Evolutionary conservation across 1,140 invertebrate species (phyloP), one percentile per base, ranked within the genome.

Genomic region (Camponotus pennsylvanicus): DNA sequence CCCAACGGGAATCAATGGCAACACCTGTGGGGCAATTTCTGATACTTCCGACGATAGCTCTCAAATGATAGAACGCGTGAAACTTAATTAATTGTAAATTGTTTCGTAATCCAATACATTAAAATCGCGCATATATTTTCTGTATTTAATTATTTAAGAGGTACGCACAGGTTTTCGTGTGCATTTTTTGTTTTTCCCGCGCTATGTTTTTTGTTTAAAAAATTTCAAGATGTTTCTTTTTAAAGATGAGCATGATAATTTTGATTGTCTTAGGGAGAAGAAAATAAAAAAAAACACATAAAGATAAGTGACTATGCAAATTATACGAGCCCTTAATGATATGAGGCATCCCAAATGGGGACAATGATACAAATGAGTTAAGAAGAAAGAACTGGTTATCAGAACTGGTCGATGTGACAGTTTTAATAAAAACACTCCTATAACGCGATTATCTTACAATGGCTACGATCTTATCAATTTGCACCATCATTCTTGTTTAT

Each of bases 1-100:
- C 77, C 77, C 77, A 69, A 42, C 64, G 77, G 77, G 77, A 80
- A 80, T 80, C 77, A 80, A 80, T 80, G 64, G 64, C 64, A 80
- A 80, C 64, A 70, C 64, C 21, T 80, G 64, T 80, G 37, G 45
- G 63, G 61, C 21, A 37, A 27, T 70, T 80, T 80, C 64, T 57
- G 77, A 80, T 80, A 70, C n/a, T n/a, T n/a, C n/a, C 64, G 27
- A 18, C 42, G 40, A 3, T 49, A 27, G 37, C 49, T 66, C 34
- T 69, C 77, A 15, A 55, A 52, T 40, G 64, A 37, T 70, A 57
- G 64, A 80, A 27, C 49, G n/a, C 13, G 49, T 34, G 64, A 55
- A 18, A 13, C n/a, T 49, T 57, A 80, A 80, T 79, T 79, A 79
- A 79, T 69, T 40, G 42, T 57, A 57, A 79, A 79, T 79, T 79